Conservation (phyloP, 2,113 vertebrate genomes). For the Calonectris borealis region DNA sequence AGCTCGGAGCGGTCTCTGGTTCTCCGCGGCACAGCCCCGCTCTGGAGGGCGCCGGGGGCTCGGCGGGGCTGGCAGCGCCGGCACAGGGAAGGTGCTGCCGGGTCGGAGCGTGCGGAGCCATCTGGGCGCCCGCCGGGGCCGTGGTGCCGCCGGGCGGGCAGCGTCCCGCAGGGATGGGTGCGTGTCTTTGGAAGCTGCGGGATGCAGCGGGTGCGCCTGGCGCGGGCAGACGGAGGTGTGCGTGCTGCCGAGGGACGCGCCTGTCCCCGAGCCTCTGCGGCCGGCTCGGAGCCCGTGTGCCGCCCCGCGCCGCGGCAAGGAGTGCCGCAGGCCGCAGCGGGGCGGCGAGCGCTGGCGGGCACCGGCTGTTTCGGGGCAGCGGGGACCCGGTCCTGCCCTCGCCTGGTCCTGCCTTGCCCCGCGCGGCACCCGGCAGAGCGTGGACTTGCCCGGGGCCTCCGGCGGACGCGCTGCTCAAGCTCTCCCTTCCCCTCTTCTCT, state of each 20-base stretch:
- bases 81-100: background rate
- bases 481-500: slow-evolving; percentile 53
- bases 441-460: background rate
- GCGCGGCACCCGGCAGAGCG: background rate
- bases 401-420: background rate
- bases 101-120: fast-evolving
- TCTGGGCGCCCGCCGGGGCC: fast-evolving
- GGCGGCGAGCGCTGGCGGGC: fast-evolving
- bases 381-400: background rate
- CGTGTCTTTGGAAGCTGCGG: fast-evolving
- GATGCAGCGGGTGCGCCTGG: background rate
- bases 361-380: background rate
- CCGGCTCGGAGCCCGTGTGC: fast-evolving
- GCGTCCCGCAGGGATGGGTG: fast-evolving
- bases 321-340: fast-evolving
- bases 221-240: fast-evolving
- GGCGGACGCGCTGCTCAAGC: background rate
- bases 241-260: fast-evolving
- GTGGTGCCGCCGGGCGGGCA: fast-evolving
- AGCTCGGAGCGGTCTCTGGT: background rate
- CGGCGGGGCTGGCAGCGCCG: fast-evolving
- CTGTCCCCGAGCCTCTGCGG: fast-evolving
- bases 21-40: background rate
- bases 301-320: fast-evolving
- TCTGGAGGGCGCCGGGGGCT: fast-evolving